Percentiles rank a stretch among this genome's conserved stretches.
These are phyloP conservation scores for Netelia fuscicornis DNA, from an alignment of 2,888 invertebrate species.

Conservation along the genomic window DNA sequence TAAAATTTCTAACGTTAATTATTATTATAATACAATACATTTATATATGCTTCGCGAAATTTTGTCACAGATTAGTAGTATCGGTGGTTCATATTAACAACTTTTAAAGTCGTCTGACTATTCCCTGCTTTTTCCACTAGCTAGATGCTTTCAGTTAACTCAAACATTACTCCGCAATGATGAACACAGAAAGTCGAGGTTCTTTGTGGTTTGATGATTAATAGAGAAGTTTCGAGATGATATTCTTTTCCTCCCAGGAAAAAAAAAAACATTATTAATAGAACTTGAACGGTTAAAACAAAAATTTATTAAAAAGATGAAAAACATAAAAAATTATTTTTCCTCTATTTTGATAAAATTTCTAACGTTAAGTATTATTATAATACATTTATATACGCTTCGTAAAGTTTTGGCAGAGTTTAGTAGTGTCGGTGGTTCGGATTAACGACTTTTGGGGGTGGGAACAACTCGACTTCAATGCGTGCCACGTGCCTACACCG, in stretches of 20 bases:
- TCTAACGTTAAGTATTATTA: no score
- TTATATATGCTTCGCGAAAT: no score
- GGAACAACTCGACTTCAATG: not conserved
- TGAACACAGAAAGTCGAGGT: not conserved
- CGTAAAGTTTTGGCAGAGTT: slow-evolving; percentile 36
- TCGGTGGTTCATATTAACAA: no score
- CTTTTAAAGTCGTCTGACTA: not conserved
- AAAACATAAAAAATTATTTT: no score
- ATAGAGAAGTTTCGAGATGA: no score
- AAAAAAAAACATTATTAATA: no score
- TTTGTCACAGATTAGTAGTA: no score
- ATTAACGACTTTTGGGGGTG: not conserved
- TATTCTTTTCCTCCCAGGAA: no score
- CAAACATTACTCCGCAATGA: slow-evolving; percentile 8
- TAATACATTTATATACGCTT: not conserved
- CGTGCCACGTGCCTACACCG: not conserved
- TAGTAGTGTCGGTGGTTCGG: slow-evolving; percentile 15
- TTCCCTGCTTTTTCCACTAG: slow-evolving; percentile 35
- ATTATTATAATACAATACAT: no score
- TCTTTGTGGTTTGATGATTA: not conserved
- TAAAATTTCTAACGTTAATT: no score
- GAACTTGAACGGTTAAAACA: not conserved
- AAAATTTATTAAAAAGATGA: no score
- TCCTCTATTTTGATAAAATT: no score
- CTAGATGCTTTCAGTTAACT: slow-evolving; percentile 45